A percentile compares a stretch with the other conserved stretches of the same genome.
phyloP scores from a whole-genome alignment of 2,888 invertebrate genomes.

The Metopia argyrocephala region DNA sequence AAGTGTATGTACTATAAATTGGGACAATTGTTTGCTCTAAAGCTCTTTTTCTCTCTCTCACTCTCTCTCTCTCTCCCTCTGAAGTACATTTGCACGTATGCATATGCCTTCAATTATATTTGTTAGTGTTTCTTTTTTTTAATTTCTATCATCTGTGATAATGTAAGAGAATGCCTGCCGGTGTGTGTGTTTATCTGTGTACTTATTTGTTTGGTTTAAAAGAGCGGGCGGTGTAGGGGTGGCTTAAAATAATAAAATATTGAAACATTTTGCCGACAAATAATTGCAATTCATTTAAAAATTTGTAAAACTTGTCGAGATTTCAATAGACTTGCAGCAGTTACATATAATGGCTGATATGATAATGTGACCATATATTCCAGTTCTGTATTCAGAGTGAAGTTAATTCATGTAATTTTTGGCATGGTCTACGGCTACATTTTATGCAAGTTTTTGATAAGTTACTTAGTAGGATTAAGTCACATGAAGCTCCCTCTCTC shows the following conservation, averaged over 20 bases:
- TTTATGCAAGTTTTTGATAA: too few species aligned
- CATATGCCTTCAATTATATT: background rate
- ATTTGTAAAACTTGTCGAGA: constrained; percentile 26
- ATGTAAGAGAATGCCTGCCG: too few species aligned
- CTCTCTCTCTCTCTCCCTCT: background rate
- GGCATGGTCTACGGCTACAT: too few species aligned
- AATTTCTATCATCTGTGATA: too few species aligned
- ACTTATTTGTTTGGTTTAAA: background rate
- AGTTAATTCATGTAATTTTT: too few species aligned
- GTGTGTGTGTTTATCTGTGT: background rate
- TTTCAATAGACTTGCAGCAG: constrained; percentile 5
- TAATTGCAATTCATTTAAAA: constrained; percentile 56
- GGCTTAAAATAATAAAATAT: constrained; percentile 25
- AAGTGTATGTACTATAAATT: too few species aligned
- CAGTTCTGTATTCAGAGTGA: too few species aligned
- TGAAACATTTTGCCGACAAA: constrained; percentile 53
- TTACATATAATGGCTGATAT: background rate
- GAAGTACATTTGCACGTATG: background rate
- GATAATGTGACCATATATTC: constrained; percentile 5
- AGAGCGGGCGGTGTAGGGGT: background rate
- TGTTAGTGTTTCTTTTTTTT: background rate
- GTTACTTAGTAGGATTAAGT: too few species aligned
- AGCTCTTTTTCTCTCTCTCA: background rate
- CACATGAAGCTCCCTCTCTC: too few species aligned
- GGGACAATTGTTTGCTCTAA: constrained; percentile 37